Conservation (phyloP, 1,140 invertebrate genomes). For the Neodiprion lecontei region DNA sequence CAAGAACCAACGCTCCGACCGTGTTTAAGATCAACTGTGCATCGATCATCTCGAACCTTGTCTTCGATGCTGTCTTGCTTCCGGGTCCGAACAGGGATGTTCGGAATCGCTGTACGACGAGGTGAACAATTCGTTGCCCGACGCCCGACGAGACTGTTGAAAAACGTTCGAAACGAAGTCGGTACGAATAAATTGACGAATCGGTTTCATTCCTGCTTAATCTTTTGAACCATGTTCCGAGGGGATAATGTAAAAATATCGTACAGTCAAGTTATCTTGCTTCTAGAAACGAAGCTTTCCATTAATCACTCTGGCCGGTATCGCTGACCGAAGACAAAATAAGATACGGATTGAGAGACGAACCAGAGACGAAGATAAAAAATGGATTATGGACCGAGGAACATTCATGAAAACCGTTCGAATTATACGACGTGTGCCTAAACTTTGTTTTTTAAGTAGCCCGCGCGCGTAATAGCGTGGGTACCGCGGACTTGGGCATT, state of each 20-base stretch:
- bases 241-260: no score
- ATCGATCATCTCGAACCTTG: neutral
- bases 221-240: no score
- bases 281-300: neutral
- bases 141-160: neutral
- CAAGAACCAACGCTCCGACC: slow-evolving; percentile 38
- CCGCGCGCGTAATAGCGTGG: no score
- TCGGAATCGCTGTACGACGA: neutral
- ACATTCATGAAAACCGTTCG: no score
- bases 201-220: no score
- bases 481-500: no score
- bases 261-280: no score
- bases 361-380: no score
- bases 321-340: neutral
- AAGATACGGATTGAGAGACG: no score
- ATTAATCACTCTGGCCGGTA: neutral
- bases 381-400: no score
- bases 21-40: slow-evolving; percentile 13
- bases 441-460: no score
- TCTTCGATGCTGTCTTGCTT: neutral
- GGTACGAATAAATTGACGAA: neutral
- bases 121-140: neutral
- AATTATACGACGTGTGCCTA: no score
- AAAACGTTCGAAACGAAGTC: neutral
- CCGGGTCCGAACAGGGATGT: neutral